These are phyloP conservation scores for Agapornis canus DNA, from an alignment of 2,797 vertebrate genomes.

Conservation along the genomic window DNA sequence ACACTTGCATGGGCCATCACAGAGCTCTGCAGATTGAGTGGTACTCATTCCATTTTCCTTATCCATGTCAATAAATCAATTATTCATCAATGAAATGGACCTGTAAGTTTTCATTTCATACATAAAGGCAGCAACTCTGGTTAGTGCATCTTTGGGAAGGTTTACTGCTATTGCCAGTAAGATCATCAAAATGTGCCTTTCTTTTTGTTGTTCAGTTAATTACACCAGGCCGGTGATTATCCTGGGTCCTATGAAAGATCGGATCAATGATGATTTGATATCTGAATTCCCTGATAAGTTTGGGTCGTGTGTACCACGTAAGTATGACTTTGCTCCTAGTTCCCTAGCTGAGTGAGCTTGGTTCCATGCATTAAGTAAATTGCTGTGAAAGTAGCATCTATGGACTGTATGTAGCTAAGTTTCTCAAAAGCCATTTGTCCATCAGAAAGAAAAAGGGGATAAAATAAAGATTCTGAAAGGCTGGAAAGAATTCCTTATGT, in stretches of 20 bases:
- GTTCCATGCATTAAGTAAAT: not conserved
- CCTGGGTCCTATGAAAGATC: conserved; percentile 97
- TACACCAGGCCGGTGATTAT: conserved; percentile 96
- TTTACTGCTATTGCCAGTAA: not conserved
- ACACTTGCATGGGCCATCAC: not conserved
- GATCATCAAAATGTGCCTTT: not conserved
- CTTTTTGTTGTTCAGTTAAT: conserved; percentile 82
- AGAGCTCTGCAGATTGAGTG: not conserved
- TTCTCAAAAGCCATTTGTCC: not conserved
- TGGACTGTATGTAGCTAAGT: not conserved
- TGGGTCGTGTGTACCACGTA: conserved; percentile 97
- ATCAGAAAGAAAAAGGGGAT: not conserved
- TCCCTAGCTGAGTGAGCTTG: not conserved
- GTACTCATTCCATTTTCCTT: not conserved
- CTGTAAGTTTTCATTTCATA: not conserved
- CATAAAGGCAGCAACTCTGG: not conserved
- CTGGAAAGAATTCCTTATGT: not conserved
- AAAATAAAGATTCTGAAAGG: not conserved
- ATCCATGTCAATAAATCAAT: not conserved
- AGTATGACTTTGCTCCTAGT: conserved; percentile 71
- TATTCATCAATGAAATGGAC: not conserved
- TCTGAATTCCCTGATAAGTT: conserved; percentile 98
- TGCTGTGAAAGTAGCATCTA: not conserved
- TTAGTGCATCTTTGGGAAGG: not conserved
- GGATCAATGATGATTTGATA: conserved; percentile 96